phyloP scores from a whole-genome alignment of 2,888 invertebrate genomes.

The Harpalus rufipes region DNA sequence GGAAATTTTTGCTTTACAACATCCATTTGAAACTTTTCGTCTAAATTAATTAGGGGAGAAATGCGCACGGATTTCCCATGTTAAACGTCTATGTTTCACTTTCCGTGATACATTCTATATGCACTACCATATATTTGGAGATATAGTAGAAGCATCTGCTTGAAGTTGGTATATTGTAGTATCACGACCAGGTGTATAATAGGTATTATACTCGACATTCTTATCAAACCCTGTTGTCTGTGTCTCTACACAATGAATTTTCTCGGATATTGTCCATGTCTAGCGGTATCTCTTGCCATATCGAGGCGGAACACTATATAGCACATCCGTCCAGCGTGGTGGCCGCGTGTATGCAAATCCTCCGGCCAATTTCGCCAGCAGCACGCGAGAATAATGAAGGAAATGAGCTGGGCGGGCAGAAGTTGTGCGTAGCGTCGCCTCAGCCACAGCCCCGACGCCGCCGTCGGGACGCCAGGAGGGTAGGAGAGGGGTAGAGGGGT shows the following conservation, averaged over 20 bases:
- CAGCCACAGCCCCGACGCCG: constrained; percentile 71
- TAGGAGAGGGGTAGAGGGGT: constrained; percentile 74
- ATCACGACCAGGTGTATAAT: too few relatives aligned
- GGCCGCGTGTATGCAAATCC: constrained; percentile 73
- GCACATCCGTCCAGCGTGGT: constrained; percentile 60
- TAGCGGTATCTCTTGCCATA: neutral
- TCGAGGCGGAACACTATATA: constrained; percentile 35
- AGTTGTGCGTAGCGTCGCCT: constrained; percentile 59
- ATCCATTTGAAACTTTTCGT: too few relatives aligned
- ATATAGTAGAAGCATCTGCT: too few relatives aligned
- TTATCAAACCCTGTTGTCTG: neutral
- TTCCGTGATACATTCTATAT: too few relatives aligned
- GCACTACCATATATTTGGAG: too few relatives aligned
- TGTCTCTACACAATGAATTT: neutral
- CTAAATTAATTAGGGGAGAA: too few relatives aligned
- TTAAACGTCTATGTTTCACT: too few relatives aligned
- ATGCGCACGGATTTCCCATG: too few relatives aligned
- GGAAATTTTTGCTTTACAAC: too few relatives aligned
- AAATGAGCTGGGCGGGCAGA: constrained; percentile 72
- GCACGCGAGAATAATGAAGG: constrained; percentile 75
- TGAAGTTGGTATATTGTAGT: too few relatives aligned
- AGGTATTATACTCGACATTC: neutral
- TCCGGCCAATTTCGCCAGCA: constrained; percentile 73
- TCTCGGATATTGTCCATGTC: neutral
- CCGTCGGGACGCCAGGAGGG: constrained; percentile 68